A percentile compares a stretch with the other conserved stretches of the same genome.
These are phyloP conservation scores for Arctia plantaginis DNA, from an alignment of 2,888 invertebrate species.

Conservation along the genomic window DNA sequence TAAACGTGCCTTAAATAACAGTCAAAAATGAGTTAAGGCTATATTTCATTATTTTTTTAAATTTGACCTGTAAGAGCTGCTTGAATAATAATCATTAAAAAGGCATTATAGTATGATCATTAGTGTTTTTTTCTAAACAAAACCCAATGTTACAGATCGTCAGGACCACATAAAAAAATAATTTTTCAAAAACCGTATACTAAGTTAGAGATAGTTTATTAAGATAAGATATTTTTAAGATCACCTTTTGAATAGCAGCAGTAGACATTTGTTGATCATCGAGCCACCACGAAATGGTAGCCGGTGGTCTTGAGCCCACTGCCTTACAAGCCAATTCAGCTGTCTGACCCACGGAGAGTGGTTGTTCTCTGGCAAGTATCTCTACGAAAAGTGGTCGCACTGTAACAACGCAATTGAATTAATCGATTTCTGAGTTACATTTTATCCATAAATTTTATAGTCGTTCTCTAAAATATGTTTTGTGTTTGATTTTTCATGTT, in stretches of 20 bases:
- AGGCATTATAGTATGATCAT: too few species aligned
- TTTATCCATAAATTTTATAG: background rate
- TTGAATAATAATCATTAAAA: too few species aligned
- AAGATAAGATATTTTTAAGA: background rate
- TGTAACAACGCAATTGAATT: constrained; percentile 72
- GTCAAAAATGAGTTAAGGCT: too few species aligned
- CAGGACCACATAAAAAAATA: too few species aligned
- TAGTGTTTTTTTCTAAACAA: too few species aligned
- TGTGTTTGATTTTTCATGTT: background rate
- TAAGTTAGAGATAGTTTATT: too few species aligned
- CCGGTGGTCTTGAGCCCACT: constrained; percentile 94
- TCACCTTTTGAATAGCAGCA: constrained; percentile 70
- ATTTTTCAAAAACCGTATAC: too few species aligned
- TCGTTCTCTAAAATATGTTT: background rate
- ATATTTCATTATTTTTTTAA: too few species aligned
- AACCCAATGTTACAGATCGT: too few species aligned
- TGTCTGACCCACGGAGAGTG: constrained; percentile 93
- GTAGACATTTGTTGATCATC: constrained; percentile 89
- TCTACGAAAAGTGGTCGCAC: constrained; percentile 93
- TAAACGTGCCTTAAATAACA: too few species aligned
- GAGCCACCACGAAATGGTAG: constrained; percentile 95
- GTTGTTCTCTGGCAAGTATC: constrained; percentile 92
- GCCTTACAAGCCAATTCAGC: constrained; percentile 94
- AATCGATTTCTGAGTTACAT: background rate
- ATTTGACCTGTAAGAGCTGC: too few species aligned